Evolutionary conservation across 2,888 invertebrate species (phyloP).

Genomic region (Periphyllus acericola): DNA sequence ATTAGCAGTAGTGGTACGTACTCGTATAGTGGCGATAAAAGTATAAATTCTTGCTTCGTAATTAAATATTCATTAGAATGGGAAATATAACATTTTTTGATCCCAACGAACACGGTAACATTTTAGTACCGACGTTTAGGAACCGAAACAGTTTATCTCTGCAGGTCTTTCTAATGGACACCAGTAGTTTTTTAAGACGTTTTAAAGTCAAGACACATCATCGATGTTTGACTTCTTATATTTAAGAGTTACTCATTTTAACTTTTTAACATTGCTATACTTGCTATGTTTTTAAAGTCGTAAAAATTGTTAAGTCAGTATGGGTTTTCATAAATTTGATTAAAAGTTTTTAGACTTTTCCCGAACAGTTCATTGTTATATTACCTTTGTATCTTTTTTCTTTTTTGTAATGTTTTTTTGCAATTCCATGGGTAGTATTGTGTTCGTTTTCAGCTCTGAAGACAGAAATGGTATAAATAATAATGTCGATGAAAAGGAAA

Average conservation of each 20-base stretch:
- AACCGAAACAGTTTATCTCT: no score
- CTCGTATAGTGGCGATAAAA: no score
- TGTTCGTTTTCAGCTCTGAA: constrained; percentile 47
- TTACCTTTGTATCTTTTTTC: constrained; percentile 45
- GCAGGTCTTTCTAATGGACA: no score
- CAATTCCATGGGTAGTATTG: constrained; percentile 36
- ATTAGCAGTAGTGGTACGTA: no score
- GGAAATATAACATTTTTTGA: no score
- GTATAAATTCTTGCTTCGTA: no score
- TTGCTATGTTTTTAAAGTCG: constrained; percentile 8
- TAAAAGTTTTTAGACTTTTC: constrained; percentile 34
- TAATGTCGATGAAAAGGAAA: neutral
- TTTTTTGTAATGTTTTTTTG: constrained; percentile 41
- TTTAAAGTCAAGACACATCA: constrained; percentile 34
- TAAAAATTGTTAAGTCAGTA: constrained; percentile 34
- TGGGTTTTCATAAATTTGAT: constrained; percentile 50
- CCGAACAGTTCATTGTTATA: constrained; percentile 34
- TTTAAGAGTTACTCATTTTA: neutral
- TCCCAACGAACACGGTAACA: no score
- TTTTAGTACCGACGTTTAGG: no score
- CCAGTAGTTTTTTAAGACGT: neutral
- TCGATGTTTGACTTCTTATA: constrained; percentile 34
- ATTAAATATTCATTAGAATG: no score
- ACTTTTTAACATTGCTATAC: neutral
- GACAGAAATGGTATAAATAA: neutral